A percentile compares a stretch with the other conserved stretches of the same genome.
Conservation (phyloP, 2,113 vertebrate genomes). For the Silurus meridionalis region DNA sequence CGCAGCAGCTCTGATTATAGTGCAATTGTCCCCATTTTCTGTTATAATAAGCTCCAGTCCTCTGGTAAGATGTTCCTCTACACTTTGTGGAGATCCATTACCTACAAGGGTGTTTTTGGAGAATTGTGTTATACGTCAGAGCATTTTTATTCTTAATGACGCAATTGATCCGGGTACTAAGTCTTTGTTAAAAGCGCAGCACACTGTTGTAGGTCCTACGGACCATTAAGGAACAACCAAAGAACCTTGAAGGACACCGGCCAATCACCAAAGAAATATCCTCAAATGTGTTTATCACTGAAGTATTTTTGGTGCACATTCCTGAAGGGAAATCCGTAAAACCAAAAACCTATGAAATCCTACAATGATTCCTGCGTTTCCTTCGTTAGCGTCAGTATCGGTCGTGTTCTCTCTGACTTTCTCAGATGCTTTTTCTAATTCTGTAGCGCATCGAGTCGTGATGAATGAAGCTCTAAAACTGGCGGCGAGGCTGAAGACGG, state of each 20-base stretch:
- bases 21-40: neutral
- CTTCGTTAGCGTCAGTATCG: constrained; percentile 1
- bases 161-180: neutral
- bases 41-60: too few species aligned
- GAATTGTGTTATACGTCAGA: neutral
- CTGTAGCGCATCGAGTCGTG: constrained; percentile 50
- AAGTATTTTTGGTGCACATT: neutral
- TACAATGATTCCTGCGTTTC: neutral
- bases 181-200: neutral
- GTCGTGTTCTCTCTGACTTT: constrained; percentile 38
- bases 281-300: neutral
- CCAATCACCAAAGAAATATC: too few species aligned
- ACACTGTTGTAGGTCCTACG: neutral
- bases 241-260: neutral
- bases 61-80: too few species aligned
- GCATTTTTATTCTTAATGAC: neutral
- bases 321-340: neutral
- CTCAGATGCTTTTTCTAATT: constrained; percentile 48
- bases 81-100: too few species aligned
- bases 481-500: constrained; percentile 44
- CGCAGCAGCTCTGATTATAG: neutral
- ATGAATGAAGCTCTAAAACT: constrained; percentile 64
- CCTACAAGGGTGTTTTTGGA: too few species aligned
- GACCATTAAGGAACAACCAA: neutral
- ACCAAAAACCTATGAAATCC: neutral